These are phyloP conservation scores for Chrysogorgia sp. DNA, from an alignment of 92 coral and sea anemone genomes.

Conservation along the genomic window DNA sequence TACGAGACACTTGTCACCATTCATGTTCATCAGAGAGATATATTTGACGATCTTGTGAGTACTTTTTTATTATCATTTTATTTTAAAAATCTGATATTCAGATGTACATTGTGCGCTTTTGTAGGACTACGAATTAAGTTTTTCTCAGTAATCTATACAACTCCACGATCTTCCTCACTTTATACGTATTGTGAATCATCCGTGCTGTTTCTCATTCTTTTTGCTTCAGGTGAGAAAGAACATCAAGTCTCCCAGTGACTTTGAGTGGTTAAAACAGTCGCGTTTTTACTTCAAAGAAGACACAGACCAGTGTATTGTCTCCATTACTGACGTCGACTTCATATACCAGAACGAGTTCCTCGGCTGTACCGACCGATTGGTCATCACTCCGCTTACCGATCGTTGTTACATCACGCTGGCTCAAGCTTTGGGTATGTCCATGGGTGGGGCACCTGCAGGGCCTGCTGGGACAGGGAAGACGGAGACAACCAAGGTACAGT, in stretches of 20 bases:
- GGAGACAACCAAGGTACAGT: constrained; percentile 91
- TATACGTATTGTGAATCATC: neutral
- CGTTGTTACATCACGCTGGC: constrained; percentile 98
- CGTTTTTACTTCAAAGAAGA: constrained; percentile 98
- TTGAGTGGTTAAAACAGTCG: constrained; percentile 99
- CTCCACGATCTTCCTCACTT: too few species aligned
- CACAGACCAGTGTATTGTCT: constrained; percentile 91
- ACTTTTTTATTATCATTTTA: neutral
- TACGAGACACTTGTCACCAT: constrained; percentile 84
- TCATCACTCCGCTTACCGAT: constrained; percentile 98
- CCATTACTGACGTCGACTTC: constrained; percentile 98
- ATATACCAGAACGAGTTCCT: constrained; percentile 95
- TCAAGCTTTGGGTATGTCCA: constrained; percentile 99
- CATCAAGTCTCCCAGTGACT: constrained; percentile 87
- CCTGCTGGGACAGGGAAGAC: constrained; percentile 99
- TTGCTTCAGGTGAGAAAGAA: constrained; percentile 78
- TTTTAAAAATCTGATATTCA: too few species aligned
- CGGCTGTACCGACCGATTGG: constrained; percentile 97
- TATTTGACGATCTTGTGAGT: constrained; percentile 92
- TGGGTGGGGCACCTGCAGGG: constrained; percentile 99
- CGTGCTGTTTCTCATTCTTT: neutral
- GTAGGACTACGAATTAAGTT: too few species aligned
- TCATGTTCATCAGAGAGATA: constrained; percentile 97
- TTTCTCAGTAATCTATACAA: too few species aligned
- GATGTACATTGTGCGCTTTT: too few species aligned